Percentiles rank a stretch among this genome's conserved stretches.
Conservation (phyloP, 2,888 invertebrate genomes). For the Linyphia triangularis region DNA sequence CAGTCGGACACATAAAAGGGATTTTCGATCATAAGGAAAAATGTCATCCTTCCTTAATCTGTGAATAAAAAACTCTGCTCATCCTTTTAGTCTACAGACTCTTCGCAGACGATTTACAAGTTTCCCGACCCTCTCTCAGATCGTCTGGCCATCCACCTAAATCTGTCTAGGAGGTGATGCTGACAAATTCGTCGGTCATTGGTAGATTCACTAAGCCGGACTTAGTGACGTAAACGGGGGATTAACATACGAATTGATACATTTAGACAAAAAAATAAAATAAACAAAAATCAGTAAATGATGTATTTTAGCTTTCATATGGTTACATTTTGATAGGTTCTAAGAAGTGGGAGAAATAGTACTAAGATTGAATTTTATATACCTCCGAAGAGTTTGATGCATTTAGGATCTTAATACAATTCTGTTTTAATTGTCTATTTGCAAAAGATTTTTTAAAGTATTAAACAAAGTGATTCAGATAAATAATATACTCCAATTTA, state of each 20-base stretch:
- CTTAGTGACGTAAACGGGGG: background rate
- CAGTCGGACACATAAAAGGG: too few relatives aligned
- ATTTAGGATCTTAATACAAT: too few relatives aligned
- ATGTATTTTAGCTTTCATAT: background rate
- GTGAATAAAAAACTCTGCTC: background rate
- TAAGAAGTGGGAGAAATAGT: background rate
- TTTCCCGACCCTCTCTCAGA: background rate
- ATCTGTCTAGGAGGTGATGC: background rate
- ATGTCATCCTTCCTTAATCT: background rate
- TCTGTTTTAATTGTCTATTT: too few relatives aligned
- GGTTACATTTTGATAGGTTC: too few relatives aligned
- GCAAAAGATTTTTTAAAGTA: too few relatives aligned
- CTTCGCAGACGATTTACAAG: background rate
- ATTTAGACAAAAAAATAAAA: background rate
- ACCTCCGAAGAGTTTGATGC: too few relatives aligned
- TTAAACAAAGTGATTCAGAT: too few relatives aligned
- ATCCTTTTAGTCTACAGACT: conserved; percentile 3
- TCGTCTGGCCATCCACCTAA: background rate
- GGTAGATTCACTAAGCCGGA: background rate
- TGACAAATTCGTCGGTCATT: background rate
- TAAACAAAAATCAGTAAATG: background rate
- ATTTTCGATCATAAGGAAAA: background rate
- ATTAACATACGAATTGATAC: conserved; percentile 2
- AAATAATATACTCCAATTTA: too few relatives aligned
- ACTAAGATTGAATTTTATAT: background rate